Base-by-base conservation (phyloP, 2,797 vertebrate species). In the Peromyscus melanophrys region DNA sequence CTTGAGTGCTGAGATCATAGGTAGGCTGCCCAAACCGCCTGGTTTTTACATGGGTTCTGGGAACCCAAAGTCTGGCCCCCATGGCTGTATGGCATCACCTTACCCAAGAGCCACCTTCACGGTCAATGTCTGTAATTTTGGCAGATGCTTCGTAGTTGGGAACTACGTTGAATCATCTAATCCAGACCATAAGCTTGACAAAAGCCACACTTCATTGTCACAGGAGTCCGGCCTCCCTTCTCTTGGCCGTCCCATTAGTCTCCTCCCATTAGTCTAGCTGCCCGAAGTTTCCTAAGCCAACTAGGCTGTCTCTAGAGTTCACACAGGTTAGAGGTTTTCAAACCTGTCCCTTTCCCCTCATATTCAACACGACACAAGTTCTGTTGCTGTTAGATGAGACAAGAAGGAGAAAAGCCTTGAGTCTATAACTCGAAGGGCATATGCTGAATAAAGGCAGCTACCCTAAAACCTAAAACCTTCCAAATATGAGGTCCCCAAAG, bases 91-190 rank as follows among this genome's bases (percentile, higher is more conserved):
- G n/a, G 12, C 43, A 31, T 27, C 3, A 12, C 23, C 40, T 31
- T 57, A 37, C 67, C 19, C 37, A 55, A 5, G 1, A 55, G 49
- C 34, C 9, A 40, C n/a, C 67, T 31, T 21, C 67, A 73, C 34
- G 40, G 25, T 21, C 49, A 71, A 52, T 52, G 31, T 27, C 63
- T 37, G 46, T 69, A n/a, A 27, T 86, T 59, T 94, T 89, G 73
- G 91, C 78, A 95, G 85, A 92, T 81, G 80, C 75, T 73, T 96
- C 61, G 25, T 81, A 40, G 75, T 16, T 71, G 73, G 52, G 88
- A 87, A 93, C 85, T 75, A 78, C 1, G 61, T 67, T 31, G 76
- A 87, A 27, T 85, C 80, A 88, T 85, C 83, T 91, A 81, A 43
- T 11, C 76, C 49, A 78, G 71, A 52, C 77, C 40, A 77, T 67